Evolutionary conservation across 1,140 invertebrate species (phyloP), one percentile per base, ranked within the genome.

Genomic region (Saccostrea echinata): DNA sequence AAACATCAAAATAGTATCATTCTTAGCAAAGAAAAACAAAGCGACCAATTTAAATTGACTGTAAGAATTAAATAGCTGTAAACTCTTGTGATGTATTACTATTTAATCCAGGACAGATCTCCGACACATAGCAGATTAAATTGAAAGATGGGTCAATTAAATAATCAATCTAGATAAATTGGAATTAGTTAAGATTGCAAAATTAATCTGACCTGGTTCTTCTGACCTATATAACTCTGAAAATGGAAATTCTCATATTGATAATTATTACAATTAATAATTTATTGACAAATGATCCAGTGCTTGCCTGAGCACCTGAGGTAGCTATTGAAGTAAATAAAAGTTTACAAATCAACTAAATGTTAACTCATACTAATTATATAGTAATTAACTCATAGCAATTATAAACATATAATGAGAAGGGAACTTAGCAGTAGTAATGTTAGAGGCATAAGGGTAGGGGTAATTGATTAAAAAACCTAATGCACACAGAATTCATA

Each of bases 21-120:
- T 76, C 30, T 76, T 76, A 30, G 68, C 68, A 76, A 35, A 76
- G 27, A 76, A 76, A 76, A 76, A 76, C 68, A 76, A 76, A 30
- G 27, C 27, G 33, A 8, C 24, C 16, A 30, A 76, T 76, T 76
- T 76, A 27, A 76, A 76, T 76, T 76, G 27, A 76, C 68, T 33
- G 30, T 3, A 76, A 16, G 33, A 30, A 76, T 76, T 76, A 76
- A 76, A 76, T 76, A 12, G 13, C 68, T 16, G 16, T 13, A 16
- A 24, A 76, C 9, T 30, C 16, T 11, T 76, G 24, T 76, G 68
- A 71, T 76, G 68, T 76, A 12, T 27, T 30, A 33, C 9, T 35
- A 16, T 76, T 33, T 76, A 16, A 13, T 76, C 27, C 27, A 27
- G 27, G 24, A 33, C 68, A 27, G 9, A 76, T 76, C 68, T 76